Base-by-base conservation (phyloP, 2,888 invertebrate species). In the Dynastes grantii region DNA sequence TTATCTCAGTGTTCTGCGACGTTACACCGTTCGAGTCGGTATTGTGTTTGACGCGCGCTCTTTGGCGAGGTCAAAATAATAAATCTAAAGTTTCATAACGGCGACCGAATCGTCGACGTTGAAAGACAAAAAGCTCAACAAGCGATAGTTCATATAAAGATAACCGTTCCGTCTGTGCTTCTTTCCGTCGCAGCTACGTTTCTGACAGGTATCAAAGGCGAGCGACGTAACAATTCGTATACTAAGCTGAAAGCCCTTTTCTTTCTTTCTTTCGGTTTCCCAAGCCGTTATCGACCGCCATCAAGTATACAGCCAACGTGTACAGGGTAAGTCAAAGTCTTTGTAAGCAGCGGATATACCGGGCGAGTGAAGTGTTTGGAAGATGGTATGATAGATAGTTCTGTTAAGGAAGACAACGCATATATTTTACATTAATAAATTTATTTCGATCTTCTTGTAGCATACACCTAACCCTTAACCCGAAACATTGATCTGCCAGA, bases 101-200 rank as follows among this genome's bases (percentile, higher is more conserved):
- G 76, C 55, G 80, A 58, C 22, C 84, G 83, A 83, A 82, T 83
- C 82, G 80, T 81, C 61, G 67, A 79, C 55, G 55, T 58, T 27
- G 29, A 49, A 77, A 79, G 82, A 85, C 82, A 83, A 83, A 83
- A 83, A 82, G 82, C 76, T 80, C 81, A 82, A 82, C 81, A 82
- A 83, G 82, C 81, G 83, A 83, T 77, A 80, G 80, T 78, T 70
- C 77, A 76, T 81, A 80, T 81, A 80, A 80, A 81, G 79, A 79
- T 81, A 80, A 81, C 81, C 79, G 71, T 76, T 81, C 79, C 55
- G 32, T 37, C 32, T 37, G 1, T 75, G 45, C 1, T 58, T 58
- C 45, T 45, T 22, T 22, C 2, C 8, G 53, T 5, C 4, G 32
- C 22, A 58, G 55, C 65, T 68, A 63, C 71, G 49, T 79, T 78